Base-by-base conservation (phyloP, 2,113 vertebrate genomes). In the Tetraodon nigroviridis region DNA sequence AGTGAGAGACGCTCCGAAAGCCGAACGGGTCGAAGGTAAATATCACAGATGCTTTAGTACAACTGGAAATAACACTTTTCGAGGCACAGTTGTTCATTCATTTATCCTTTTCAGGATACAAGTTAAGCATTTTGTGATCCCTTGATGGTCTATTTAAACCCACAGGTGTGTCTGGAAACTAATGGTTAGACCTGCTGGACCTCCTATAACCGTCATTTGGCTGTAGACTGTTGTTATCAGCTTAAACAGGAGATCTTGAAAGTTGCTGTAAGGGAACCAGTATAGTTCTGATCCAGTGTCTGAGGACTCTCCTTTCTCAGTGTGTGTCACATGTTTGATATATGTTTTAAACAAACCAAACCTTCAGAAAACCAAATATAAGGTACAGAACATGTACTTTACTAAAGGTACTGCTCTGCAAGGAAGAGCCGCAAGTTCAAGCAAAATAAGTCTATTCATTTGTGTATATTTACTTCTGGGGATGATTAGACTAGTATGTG, bases 401-500 rank as follows among this genome's bases (percentile, higher is more conserved):
- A 37, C 32, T 37, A 37, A 11, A 37, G 32, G 32, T 12, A 37
- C 32, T 10, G 1, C 32, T 37, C 5, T 6, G 5, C 8, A 32
- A 32, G 29, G 8, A 32, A 32, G 29, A 32, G 29, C 29, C 29
- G 29, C 29, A 32, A 7, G 67, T 44, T 57, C 54, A 74, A 63
- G 46, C 59, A 73, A 51, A 72, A 81, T 65, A 49, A 73, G 72
- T 58, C 69, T 77, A 61, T 79, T 82, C 58, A 76, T 18, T 52
- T 17, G 71, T 62, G 54, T 42, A 78, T 78, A 51, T 71, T 69
- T 81, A 67, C 62, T 68, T 73, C 60, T 55, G 20, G 67, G 74
- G 46, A 55, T 66, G 64, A 74, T 68, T 37, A 64, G 59, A 62
- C 49, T 18, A 64, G 46, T 54, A 67, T 53, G 47, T 51, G 60